These are phyloP conservation scores for Knipowitschia caucasica DNA, from an alignment of 2,797 vertebrate genomes.

Conservation along the genomic window DNA sequence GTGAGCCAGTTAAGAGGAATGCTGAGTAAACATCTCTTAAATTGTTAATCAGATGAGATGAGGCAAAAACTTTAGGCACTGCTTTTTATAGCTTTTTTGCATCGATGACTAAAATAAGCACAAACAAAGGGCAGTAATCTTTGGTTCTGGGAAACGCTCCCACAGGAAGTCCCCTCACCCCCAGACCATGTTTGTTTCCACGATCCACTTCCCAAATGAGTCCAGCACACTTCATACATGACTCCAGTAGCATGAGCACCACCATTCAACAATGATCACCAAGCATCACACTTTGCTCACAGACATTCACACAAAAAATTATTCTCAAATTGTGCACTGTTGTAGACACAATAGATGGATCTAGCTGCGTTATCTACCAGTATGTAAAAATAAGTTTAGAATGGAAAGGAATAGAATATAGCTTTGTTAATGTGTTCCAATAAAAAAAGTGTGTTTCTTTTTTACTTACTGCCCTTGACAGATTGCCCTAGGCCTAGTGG, in stretches of 20 bases:
- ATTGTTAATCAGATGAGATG: background rate
- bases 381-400: no score
- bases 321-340: no score
- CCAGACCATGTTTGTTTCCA: conserved; percentile 2
- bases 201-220: conserved; percentile 17
- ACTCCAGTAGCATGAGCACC: background rate
- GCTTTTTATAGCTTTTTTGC: background rate
- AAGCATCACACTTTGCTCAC: no score
- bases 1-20: background rate
- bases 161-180: conserved; percentile 45
- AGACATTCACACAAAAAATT: no score
- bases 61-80: background rate
- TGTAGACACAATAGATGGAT: no score
- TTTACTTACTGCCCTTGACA: no score
- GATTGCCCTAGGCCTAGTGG: no score
- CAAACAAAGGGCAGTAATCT: conserved; percentile 1
- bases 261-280: no score
- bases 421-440: no score
- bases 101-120: conserved; percentile 1
- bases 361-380: no score
- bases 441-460: no score
- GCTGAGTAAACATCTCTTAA: background rate
- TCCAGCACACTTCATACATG: background rate
- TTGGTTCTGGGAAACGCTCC: conserved; percentile 16
- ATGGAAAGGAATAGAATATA: no score